A percentile compares a stretch with the other conserved stretches of the same genome.
Conservation (phyloP, 2,888 invertebrate species). For the Tenodera sinensis region DNA sequence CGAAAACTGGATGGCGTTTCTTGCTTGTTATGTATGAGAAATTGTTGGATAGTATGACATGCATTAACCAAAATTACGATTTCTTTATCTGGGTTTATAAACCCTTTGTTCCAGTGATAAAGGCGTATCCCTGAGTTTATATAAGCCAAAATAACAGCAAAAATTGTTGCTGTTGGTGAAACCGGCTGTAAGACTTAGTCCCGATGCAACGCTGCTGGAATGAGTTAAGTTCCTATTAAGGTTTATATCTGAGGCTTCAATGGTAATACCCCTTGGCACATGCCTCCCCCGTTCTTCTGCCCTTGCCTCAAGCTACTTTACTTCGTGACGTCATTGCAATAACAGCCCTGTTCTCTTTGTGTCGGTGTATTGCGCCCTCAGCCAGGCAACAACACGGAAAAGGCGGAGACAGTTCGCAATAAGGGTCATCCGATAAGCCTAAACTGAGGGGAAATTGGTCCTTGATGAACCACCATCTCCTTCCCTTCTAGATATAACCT, state of each 20-base stretch:
- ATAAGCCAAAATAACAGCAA: too few relatives aligned
- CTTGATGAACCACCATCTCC: neutral
- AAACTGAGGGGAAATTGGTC: neutral
- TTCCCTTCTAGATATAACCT: neutral
- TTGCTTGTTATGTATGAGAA: too few relatives aligned
- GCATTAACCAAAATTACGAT: too few relatives aligned
- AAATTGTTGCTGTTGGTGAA: too few relatives aligned
- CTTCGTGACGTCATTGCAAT: conserved; percentile 17
- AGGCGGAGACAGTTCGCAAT: conserved; percentile 21
- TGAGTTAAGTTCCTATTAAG: neutral
- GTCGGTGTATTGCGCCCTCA: conserved; percentile 5
- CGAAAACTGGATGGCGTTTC: too few relatives aligned
- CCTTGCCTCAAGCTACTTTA: neutral
- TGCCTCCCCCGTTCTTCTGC: neutral
- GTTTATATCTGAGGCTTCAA: neutral
- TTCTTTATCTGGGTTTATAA: too few relatives aligned
- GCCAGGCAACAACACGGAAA: conserved; percentile 20
- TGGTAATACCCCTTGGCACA: neutral
- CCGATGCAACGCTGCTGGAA: neutral
- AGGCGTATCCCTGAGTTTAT: too few relatives aligned
- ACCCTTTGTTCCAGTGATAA: too few relatives aligned
- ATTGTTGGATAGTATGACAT: too few relatives aligned
- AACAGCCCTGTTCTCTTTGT: neutral
- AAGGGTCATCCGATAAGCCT: conserved; percentile 23
- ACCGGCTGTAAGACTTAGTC: too few relatives aligned